Conservation (phyloP, 2,113 vertebrate species). For the Montifringilla adamsi region DNA sequence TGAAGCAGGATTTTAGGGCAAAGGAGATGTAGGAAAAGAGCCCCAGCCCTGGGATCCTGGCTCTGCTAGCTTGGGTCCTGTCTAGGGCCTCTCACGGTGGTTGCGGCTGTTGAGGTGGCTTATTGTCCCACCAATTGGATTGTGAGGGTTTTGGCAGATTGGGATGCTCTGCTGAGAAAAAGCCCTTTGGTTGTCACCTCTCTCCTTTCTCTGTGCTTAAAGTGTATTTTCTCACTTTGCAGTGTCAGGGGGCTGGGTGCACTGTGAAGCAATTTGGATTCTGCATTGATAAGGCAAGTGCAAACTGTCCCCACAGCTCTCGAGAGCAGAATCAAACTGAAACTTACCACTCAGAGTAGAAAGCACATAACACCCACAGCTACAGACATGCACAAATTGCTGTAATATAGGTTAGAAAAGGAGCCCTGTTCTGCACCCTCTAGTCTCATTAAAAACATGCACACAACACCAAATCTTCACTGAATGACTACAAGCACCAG, state of each 20-base stretch:
- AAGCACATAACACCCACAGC: slow-evolving; percentile 74
- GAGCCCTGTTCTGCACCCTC: slow-evolving; percentile 16
- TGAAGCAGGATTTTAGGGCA: neutral
- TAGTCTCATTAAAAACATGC: slow-evolving; percentile 37
- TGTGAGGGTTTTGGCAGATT: neutral
- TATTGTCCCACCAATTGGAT: fast-evolving
- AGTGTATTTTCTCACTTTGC: neutral
- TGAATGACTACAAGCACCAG: slow-evolving; percentile 68
- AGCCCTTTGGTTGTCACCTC: neutral
- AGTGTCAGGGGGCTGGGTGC: neutral
- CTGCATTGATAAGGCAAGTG: neutral
- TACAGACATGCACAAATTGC: slow-evolving; percentile 57
- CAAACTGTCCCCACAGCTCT: slow-evolving; percentile 42
- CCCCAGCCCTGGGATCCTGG: neutral
- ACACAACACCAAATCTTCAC: slow-evolving; percentile 43
- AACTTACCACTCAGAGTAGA: slow-evolving; percentile 76
- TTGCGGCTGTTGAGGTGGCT: fast-evolving
- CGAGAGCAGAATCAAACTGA: slow-evolving; percentile 73
- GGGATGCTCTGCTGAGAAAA: slow-evolving; percentile 26
- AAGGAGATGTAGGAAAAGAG: neutral
- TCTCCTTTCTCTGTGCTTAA: neutral
- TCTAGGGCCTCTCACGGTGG: fast-evolving
- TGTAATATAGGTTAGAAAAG: slow-evolving; percentile 43
- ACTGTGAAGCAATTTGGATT: slow-evolving; percentile 4
- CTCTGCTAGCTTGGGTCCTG: neutral